phyloP scores from a whole-genome alignment of 2,888 invertebrate genomes.

The Leptopilina myrica region DNA sequence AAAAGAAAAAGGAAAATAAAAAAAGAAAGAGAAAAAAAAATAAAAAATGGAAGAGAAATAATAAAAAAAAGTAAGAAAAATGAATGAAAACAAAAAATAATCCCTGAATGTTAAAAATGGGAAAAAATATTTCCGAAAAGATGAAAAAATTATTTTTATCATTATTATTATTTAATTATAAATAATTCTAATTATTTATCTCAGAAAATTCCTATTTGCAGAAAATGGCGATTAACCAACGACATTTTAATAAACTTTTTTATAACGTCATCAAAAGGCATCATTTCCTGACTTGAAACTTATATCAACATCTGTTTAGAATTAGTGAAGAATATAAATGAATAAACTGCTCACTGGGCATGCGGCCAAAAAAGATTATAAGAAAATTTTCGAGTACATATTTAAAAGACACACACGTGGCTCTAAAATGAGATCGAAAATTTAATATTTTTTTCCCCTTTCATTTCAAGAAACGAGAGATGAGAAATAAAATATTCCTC shows the following conservation, averaged over 20 bases:
- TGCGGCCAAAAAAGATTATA: slow-evolving; percentile 1
- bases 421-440: neutral
- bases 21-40: too few species aligned
- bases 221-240: neutral
- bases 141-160: too few species aligned
- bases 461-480: too few species aligned
- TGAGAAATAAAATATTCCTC: too few species aligned
- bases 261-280: slow-evolving; percentile 15
- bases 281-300: slow-evolving; percentile 8
- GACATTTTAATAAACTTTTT: neutral
- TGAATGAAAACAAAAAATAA: too few species aligned
- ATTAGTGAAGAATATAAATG: slow-evolving; percentile 2
- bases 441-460: neutral
- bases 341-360: slow-evolving; percentile 1
- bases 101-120: too few species aligned
- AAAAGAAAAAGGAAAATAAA: neutral
- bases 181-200: too few species aligned
- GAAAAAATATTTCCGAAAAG: too few species aligned
- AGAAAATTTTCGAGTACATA: neutral
- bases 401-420: slow-evolving; percentile 12
- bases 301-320: slow-evolving; percentile 20
- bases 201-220: neutral
- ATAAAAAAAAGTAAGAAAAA: too few species aligned
- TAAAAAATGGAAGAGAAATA: too few species aligned
- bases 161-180: too few species aligned